Evolutionary conservation across 2,797 vertebrate genomes (phyloP).

Genomic region (Rhodeus uyekii): DNA sequence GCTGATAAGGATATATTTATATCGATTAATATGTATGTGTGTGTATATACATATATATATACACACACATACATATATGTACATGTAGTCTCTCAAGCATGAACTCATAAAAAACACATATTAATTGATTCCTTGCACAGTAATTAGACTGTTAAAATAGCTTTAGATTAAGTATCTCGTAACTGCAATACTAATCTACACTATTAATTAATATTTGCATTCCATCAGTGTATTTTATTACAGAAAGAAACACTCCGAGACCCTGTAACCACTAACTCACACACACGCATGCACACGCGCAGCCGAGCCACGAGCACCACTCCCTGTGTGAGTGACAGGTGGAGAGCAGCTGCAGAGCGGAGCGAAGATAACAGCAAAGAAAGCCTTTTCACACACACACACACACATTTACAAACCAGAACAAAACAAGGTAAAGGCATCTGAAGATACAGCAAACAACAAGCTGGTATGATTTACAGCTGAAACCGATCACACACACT

Average conservation of each 20-base stretch:
- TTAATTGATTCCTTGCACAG: not conserved
- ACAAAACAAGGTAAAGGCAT: conserved; percentile 23
- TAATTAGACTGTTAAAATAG: not conserved
- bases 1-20: too few relatives aligned
- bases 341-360: conserved; percentile 75
- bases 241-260: not conserved
- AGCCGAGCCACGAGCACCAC: conserved; percentile 49
- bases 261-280: conserved; percentile 11
- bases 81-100: not conserved
- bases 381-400: conserved; percentile 61
- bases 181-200: not conserved
- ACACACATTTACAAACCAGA: conserved; percentile 9
- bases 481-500: conserved; percentile 5
- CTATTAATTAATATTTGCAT: conserved; percentile 46
- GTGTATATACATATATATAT: not conserved
- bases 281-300: conserved; percentile 27
- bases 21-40: not conserved
- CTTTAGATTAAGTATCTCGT: not conserved
- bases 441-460: conserved; percentile 26
- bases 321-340: conserved; percentile 65
- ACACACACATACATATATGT: not conserved
- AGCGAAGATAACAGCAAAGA: conserved; percentile 69
- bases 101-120: not conserved
- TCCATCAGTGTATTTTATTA: conserved; percentile 62
- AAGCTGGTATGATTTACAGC: conserved; percentile 24